Base-by-base conservation (phyloP, 2,888 invertebrate genomes). In the Sminthurides aquaticus region DNA sequence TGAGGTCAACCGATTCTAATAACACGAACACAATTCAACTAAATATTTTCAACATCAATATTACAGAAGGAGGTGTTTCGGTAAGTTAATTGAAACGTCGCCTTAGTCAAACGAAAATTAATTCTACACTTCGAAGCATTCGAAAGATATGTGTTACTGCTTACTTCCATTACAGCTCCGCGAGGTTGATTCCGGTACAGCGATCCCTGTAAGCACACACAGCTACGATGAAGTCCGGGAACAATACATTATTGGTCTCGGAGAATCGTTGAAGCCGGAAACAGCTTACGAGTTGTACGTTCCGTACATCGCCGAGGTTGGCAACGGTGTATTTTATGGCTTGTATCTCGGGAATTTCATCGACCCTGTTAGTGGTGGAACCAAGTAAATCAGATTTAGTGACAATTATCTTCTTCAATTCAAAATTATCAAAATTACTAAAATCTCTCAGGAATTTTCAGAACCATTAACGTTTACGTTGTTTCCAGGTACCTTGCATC, bases 401-500 rank as follows among this genome's bases (percentile, higher is more conserved):
- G n/a, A n/a, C n/a, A n/a, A n/a, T n/a, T n/a, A n/a, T n/a, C n/a
- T n/a, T n/a, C n/a, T n/a, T n/a, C n/a, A n/a, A n/a, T n/a, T n/a
- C n/a, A n/a, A n/a, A n/a, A n/a, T n/a, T n/a, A n/a, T n/a, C n/a
- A n/a, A n/a, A n/a, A n/a, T n/a, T n/a, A n/a, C n/a, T n/a, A n/a
- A n/a, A n/a, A n/a, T n/a, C n/a, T n/a, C n/a, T n/a, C n/a, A n/a
- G n/a, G n/a, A n/a, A n/a, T n/a, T n/a, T n/a, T n/a, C n/a, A n/a
- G n/a, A n/a, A n/a, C n/a, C n/a, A n/a, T n/a, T n/a, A n/a, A n/a
- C n/a, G n/a, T n/a, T n/a, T n/a, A n/a, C n/a, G n/a, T n/a, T 34
- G 15, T 15, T 34, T 61, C 18, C 15, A 64, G 64, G 18, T 54
- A 59, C 29, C 15, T 64, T 43, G 58, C 59, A 2, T 58, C 58